A percentile compares a stretch with the other conserved stretches of the same genome.
phyloP scores from a whole-genome alignment of 2,113 vertebrate species.

The Gnathonemus echidnorhynchus region DNA sequence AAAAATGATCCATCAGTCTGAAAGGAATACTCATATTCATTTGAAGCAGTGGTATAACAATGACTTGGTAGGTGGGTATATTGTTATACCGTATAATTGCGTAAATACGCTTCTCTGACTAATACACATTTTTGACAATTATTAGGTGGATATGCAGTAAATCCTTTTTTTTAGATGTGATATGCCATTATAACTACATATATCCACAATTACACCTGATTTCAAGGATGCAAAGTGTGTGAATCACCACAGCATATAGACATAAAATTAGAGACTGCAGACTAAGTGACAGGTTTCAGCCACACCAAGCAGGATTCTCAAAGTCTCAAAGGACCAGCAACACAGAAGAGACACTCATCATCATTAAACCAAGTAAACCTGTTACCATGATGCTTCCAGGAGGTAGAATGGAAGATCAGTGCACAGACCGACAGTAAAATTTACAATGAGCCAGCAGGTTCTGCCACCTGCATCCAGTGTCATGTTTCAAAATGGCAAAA shows the following conservation, averaged over 20 bases:
- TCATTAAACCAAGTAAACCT: background rate
- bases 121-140: background rate
- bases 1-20: background rate
- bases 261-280: background rate
- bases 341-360: background rate
- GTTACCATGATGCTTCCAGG: background rate
- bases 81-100: background rate
- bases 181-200: background rate
- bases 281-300: background rate
- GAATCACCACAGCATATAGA: background rate
- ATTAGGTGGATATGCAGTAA: background rate
- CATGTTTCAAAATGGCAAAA: background rate
- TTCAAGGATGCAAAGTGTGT: background rate
- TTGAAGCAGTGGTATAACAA: background rate
- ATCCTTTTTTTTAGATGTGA: background rate
- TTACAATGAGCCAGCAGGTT: background rate
- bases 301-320: background rate
- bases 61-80: background rate
- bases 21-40: background rate
- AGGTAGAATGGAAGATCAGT: background rate
- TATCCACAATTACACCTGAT: background rate
- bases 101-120: background rate
- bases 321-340: background rate
- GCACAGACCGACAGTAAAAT: background rate
- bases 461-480: background rate